Percentiles rank a stretch among this genome's conserved stretches.
Conservation (phyloP, 2,797 vertebrate genomes). For the Scyliorhinus canicula region DNA sequence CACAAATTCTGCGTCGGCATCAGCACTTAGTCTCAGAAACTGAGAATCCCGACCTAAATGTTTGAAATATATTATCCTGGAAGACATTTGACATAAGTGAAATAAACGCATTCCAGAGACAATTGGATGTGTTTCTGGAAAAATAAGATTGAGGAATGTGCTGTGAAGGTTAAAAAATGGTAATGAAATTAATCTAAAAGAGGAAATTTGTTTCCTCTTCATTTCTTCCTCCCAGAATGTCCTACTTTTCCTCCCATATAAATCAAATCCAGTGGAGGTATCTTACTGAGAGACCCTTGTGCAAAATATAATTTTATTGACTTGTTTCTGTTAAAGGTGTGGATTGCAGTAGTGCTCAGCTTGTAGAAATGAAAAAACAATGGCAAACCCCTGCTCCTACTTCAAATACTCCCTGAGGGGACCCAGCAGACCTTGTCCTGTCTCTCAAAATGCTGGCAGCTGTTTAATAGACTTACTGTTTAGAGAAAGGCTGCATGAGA, state of each 20-base stretch:
- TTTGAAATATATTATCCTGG: not conserved
- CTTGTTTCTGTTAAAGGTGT: not conserved
- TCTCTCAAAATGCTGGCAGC: conserved; percentile 28
- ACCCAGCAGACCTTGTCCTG: conserved; percentile 23
- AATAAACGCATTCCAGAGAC: not conserved
- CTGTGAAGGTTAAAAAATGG: not conserved
- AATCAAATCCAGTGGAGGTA: not conserved
- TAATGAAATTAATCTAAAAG: conserved; percentile 11
- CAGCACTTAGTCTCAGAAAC: no score
- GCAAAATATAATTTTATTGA: conserved; percentile 8
- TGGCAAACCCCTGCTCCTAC: conserved; percentile 12
- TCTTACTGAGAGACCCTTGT: not conserved
- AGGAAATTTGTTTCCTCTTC: not conserved
- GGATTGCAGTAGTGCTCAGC: not conserved
- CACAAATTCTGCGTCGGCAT: no score
- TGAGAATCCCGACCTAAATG: no score
- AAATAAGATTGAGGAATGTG: not conserved
- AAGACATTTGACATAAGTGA: not conserved
- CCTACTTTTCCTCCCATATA: not conserved
- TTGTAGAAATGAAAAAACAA: conserved; percentile 12
- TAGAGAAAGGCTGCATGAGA: conserved; percentile 7
- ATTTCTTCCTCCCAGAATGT: not conserved
- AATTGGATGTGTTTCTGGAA: not conserved
- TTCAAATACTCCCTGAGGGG: conserved; percentile 21
- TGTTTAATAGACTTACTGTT: conserved; percentile 27